phyloP scores from a whole-genome alignment of 2,888 invertebrate genomes.

The Desoria tigrina region DNA sequence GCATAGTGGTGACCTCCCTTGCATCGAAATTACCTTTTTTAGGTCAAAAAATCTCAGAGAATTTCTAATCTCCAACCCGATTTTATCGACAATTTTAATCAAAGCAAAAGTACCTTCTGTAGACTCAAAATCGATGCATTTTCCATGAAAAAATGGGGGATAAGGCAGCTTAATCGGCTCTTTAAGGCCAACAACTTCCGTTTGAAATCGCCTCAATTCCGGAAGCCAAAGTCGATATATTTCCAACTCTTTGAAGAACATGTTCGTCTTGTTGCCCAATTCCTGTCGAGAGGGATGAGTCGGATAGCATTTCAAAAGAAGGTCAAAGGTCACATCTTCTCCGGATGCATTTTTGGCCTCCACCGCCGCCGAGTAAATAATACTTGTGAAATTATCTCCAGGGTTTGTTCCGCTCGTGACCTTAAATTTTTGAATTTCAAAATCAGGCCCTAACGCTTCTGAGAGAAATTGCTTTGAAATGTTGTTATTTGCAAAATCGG shows the following conservation, averaged over 20 bases:
- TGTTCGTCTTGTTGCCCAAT: background rate
- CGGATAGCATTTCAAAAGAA: slow-evolving; percentile 34
- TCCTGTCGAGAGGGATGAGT: slow-evolving; percentile 22
- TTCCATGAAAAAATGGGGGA: background rate
- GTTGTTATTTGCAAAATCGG: no score
- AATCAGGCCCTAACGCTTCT: background rate
- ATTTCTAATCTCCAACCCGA: no score
- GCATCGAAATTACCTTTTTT: no score
- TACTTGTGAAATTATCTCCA: slow-evolving; percentile 30
- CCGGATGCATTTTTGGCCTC: background rate
- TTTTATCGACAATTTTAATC: no score
- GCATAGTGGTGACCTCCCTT: no score
- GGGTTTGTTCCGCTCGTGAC: slow-evolving; percentile 17
- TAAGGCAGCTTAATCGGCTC: no score
- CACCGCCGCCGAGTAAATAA: slow-evolving; percentile 23
- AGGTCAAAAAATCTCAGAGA: no score
- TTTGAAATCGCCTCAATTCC: no score
- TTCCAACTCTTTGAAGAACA: no score
- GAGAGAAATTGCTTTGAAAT: no score
- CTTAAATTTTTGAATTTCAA: slow-evolving; percentile 2
- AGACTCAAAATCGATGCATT: background rate
- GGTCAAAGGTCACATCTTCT: background rate
- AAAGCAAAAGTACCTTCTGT: no score
- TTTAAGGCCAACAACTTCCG: background rate
- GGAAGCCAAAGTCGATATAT: slow-evolving; percentile 16